Base-by-base conservation (phyloP, 1,140 invertebrate genomes). In the Calephelis nemesis region DNA sequence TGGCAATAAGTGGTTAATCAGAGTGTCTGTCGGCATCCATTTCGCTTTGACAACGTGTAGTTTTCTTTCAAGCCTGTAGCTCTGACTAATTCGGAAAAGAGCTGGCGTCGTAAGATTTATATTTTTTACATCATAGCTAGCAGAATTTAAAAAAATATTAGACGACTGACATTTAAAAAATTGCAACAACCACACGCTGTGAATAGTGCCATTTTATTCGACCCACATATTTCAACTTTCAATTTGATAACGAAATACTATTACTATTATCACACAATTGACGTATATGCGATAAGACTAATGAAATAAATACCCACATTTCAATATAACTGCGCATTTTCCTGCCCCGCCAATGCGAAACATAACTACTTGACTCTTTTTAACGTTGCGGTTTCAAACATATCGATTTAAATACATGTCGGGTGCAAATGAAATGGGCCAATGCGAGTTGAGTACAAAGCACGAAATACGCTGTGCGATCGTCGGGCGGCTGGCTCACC, bases 291-390 rank as follows among this genome's bases (percentile, higher is more conserved):
- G 52, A 54, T 54, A 54, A 54, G 30, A 19, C 52, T 30, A 54
- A 54, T 54, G 19, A 54, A 30, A 54, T 30, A 54, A 54, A 54
- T 54, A 19, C 19, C 52, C 52, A 30, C 52, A 54, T 54, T 54
- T 54, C 52, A 19, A 54, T 54, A 54, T 39, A 52, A 52, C 52
- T 54, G 52, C 52, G 52, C 52, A 54, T 54, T 54, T 54, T 39
- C 52, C 19, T 19, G 52, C 19, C 52, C 19, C 52, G 52, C 15
- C 52, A 39, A 30, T 19, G 52, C 52, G 52, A 13, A 54, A 54
- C 50, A 39, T 9, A 45, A 45, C 52, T 58, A 11, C 52, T 30
- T 58, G 52, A 58, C 15, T 13, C 9, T 15, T 19, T 54, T 15
- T 58, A 30, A 30, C 52, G 52, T 30, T 19, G 50, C 50, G 50